Percentiles rank a stretch among this genome's conserved stretches.
Evolutionary conservation across 1,140 invertebrate genomes (phyloP).

Genomic region (Drosophila arizonae): DNA sequence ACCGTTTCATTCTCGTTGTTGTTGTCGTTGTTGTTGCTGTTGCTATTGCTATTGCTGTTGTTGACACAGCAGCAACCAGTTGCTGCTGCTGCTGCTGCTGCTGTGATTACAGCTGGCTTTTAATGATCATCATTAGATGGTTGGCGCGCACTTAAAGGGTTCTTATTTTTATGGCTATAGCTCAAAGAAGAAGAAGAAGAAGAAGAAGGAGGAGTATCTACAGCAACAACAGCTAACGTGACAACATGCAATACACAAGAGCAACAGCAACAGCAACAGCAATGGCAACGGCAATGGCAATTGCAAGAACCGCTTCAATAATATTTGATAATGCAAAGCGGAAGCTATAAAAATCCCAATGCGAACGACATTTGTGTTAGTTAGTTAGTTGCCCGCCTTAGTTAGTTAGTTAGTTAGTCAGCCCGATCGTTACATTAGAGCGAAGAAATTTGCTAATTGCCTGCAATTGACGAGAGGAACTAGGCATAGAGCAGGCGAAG

Average conservation of each 20-base stretch:
- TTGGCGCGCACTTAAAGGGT: slow-evolving; percentile 60
- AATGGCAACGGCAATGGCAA: slow-evolving; percentile 11
- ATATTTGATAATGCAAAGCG: slow-evolving; percentile 81
- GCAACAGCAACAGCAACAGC: background rate
- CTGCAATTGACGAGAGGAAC: slow-evolving; percentile 59
- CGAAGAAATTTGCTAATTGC: slow-evolving; percentile 74
- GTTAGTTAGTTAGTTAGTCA: slow-evolving; percentile 40
- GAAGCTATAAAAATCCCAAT: slow-evolving; percentile 65
- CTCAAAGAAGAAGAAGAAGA: slow-evolving; percentile 5
- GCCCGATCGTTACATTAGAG: slow-evolving; percentile 22
- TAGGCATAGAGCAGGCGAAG: background rate
- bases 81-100: slow-evolving; percentile 22
- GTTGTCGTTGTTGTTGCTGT: slow-evolving; percentile 14
- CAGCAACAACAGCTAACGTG: slow-evolving; percentile 50
- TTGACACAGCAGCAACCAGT: slow-evolving; percentile 42
- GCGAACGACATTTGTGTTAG: slow-evolving; percentile 47
- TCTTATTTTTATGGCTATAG: slow-evolving; percentile 46
- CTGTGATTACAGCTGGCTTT: slow-evolving; percentile 64
- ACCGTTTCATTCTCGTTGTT: slow-evolving; percentile 61
- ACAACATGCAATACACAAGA: slow-evolving; percentile 68
- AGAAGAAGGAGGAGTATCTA: background rate
- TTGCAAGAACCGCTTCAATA: slow-evolving; percentile 57
- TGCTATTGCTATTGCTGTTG: slow-evolving; percentile 32
- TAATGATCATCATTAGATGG: slow-evolving; percentile 78
- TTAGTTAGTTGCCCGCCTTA: slow-evolving; percentile 20